Evolutionary conservation across 2,113 vertebrate genomes (phyloP), one percentile per base, ranked within the genome.

Genomic region (Empidonax traillii): DNA sequence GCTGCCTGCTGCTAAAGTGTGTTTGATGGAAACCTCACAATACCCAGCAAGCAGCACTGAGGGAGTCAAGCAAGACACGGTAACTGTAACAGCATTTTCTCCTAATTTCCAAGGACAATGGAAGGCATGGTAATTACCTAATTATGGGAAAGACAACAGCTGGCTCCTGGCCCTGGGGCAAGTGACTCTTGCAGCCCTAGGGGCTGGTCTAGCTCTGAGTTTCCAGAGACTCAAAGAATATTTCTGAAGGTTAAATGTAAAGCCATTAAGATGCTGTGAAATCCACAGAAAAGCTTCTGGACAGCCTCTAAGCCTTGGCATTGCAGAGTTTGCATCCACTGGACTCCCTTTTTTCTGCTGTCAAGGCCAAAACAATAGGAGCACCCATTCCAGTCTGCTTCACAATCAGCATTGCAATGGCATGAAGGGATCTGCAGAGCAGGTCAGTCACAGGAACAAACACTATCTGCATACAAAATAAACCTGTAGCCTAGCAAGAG

Each of bases 101-200:
- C 68, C 53, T 82, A 10, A 68, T 95, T 96, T 95, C 66, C 69
- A 85, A 93, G 62, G 66, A 84, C 67, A 53, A 41, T 4, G 12
- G 41, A 79, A 96, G 53, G 31, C 56, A 67, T 46, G 5, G 4
- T 43, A 79, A 85, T 88, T 59, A 58, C 3, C 6, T 1, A 77
- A 37, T 69, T 69, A 86, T 28, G 43, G 81, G 49, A 37, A 67
- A 59, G 46, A 13, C 13, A 74, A 66, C 37, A 62, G 49, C 65
- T 2, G 2, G 24, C 17, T 79, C 18, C 58, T 71, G 3, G 27
- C n/a, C 33, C 35, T 76, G 53, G 0, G 8, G 63, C 31, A 56
- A 22, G n/a, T 66, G 46, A 78, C 39, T 58, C 0, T 0, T 46
- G 49, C 13, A 84, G 58, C 21, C 27, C 10, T 0, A 0, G 21